Evolutionary conservation across 2,888 invertebrate genomes (phyloP), one percentile per base, ranked within the genome.

Genomic region (Unio pictorum): DNA sequence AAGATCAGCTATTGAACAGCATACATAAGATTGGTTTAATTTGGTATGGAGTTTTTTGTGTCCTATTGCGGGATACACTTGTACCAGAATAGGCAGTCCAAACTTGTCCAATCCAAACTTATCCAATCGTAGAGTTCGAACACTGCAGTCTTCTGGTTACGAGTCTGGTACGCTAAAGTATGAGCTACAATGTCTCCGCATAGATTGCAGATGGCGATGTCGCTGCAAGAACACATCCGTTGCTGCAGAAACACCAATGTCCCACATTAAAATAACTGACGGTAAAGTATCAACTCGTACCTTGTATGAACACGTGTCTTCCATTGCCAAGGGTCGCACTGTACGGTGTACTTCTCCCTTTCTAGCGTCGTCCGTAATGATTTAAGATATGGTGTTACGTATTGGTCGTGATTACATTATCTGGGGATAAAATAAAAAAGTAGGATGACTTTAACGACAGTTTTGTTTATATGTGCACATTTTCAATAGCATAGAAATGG

Each of bases 321-420:
- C 80, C 80, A 82, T 62, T 75, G 71, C 85, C 86, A 84, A 0
- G 72, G 71, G 17, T 83, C 84, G 76, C 86, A 86, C 18, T 72
- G 69, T 2, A 82, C 81, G 7, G 72, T 67, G n/a, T 78, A 81
- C 11, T 85, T 78, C 30, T 82, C 79, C 30, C 75, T 72, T n/a
- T 82, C 72, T 4, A 81, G 65, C 28, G 79, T 78, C 64, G 79
- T 78, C 64, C 76, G 76, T 69, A 83, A 86, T 3, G 82, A 82
- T 61, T 78, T 78, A 26, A 75, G 72, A 67, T 83, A 82, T 17
- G 86, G 84, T 45, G 80, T 70, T 5, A 78, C 69, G 69, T 82
- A 78, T 54, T 79, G 76, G 67, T 84, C 81, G 62, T 82, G 82
- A 23, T 66, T 76, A 72, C 85, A 86, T n/a, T 76, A 71, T 64